A percentile compares a stretch with the other conserved stretches of the same genome.
Evolutionary conservation across 2,797 vertebrate species (phyloP).

Genomic region (Cuculus canorus): DNA sequence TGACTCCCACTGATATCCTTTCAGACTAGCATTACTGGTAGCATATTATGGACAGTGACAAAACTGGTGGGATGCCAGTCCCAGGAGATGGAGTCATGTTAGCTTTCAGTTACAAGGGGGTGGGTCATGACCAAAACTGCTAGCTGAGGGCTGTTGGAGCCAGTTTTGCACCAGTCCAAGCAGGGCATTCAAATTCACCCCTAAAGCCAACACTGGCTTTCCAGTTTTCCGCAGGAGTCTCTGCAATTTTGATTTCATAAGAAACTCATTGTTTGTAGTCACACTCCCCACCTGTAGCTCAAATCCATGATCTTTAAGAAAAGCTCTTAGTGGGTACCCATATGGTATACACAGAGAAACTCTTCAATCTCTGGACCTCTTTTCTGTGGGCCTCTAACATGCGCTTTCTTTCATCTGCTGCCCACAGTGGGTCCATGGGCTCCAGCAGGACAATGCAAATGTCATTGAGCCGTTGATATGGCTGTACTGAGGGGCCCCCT

Average conservation of each 20-base stretch:
- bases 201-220: neutral
- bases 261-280: neutral
- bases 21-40: neutral
- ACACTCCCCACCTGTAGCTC: neutral
- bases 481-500: neutral
- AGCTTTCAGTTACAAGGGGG: neutral
- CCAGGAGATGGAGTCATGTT: neutral
- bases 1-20: neutral
- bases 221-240: neutral
- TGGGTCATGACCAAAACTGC: neutral
- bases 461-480: neutral
- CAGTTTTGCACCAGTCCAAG: neutral
- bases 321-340: neutral
- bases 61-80: neutral
- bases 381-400: neutral
- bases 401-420: neutral
- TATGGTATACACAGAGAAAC: neutral
- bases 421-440: neutral
- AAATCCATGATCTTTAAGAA: neutral
- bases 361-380: neutral
- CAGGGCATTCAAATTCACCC: neutral
- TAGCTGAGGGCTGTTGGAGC: neutral
- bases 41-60: neutral
- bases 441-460: neutral
- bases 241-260: neutral